Base-by-base conservation (phyloP, 2,113 vertebrate genomes). In the Semnopithecus entellus region DNA sequence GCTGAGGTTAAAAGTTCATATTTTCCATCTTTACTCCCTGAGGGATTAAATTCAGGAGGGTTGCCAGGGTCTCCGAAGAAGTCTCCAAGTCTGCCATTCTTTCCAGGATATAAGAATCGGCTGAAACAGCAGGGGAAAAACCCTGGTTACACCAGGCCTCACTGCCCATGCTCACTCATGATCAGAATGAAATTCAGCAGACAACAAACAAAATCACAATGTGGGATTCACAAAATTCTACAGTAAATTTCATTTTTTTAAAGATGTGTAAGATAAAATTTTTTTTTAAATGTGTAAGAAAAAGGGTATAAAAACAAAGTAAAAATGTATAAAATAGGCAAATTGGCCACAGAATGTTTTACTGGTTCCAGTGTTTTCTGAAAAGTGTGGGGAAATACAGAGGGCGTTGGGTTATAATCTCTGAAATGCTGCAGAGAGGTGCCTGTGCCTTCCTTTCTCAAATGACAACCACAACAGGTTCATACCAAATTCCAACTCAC, bases 101-200 rank as follows among this genome's bases (percentile, higher is more conserved):
- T 99, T 81, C 98, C 99, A 85, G 99, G 99, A 95, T 99, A 99
- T 45, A 99, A 97, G 97, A 99, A 99, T 88, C 99, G 99, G 95
- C 99, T 99, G 97, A 87, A 98, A 97, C 3, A 79, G 57, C 3
- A 79, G 50, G 1, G 40, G 52, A 9, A 4, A 89, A 22, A 32
- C 0, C 6, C 43, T 1, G 4, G 50, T 72, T 55, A 76, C 3
- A 32, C 66, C 2, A 1, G 17, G 73, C 40, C 48, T 20, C 7
- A 5, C 11, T 6, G 55, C 27, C 35, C 73, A 35, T 8, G 1
- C 25, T 27, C 38, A 35, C 25, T 70, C 8, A 25, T 38, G 18
- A 40, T 2, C 61, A 83, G 40, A 45, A 48, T 3, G 48, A 68
- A 75, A 73, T 32, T 57, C 61, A 83, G 40, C 38, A 81, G 43